Evolutionary conservation across 1,140 invertebrate genomes (phyloP).

Genomic region (Drosophila malerkotliana): DNA sequence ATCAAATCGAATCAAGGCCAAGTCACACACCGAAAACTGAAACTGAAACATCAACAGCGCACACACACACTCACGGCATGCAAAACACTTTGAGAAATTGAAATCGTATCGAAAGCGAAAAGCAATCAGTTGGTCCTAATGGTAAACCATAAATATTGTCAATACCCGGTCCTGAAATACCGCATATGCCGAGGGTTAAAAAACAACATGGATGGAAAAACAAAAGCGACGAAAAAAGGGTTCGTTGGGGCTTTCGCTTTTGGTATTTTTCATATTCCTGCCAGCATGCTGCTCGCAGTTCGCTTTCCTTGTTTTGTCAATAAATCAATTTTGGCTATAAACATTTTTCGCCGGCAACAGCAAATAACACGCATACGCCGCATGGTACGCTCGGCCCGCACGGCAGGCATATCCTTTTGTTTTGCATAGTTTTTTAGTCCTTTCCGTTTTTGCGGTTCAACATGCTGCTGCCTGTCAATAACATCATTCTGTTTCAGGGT

Average conservation of each 20-base stretch:
- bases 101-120: constrained; percentile 77
- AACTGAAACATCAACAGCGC: constrained; percentile 28
- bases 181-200: constrained; percentile 38
- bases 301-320: constrained; percentile 71
- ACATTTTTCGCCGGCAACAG: constrained; percentile 56
- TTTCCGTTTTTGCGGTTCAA: constrained; percentile 44
- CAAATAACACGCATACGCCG: constrained; percentile 77
- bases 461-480: constrained; percentile 70
- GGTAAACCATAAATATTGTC: constrained; percentile 78
- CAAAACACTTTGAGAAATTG: constrained; percentile 63
- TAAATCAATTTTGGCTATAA: constrained; percentile 80
- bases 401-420: constrained; percentile 38
- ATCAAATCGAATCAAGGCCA: constrained; percentile 58
- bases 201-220: constrained; percentile 4
- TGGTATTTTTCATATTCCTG: constrained; percentile 57
- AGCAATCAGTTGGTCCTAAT: constrained; percentile 79
- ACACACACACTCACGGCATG: not conserved
- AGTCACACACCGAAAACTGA: constrained; percentile 31
- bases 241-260: constrained; percentile 52
- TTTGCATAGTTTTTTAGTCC: constrained; percentile 67
- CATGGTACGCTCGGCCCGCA: constrained; percentile 21
- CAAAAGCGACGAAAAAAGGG: constrained; percentile 40
- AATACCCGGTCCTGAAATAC: constrained; percentile 32
- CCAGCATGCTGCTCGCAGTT: constrained; percentile 11
- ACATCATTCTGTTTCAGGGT: constrained; percentile 70